phyloP scores from a whole-genome alignment of 2,888 invertebrate genomes.

The Polymixis flavicincta region DNA sequence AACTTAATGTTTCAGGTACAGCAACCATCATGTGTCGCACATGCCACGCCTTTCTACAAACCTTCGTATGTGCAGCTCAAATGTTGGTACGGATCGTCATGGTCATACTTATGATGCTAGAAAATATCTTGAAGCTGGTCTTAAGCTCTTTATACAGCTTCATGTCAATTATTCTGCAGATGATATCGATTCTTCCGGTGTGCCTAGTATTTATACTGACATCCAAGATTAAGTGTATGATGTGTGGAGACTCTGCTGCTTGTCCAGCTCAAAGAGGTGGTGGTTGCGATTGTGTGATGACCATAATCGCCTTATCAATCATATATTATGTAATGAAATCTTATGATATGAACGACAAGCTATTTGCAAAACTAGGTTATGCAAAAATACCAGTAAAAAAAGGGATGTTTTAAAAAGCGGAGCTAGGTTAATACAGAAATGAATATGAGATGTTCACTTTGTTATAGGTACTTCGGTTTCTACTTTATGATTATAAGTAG shows the following conservation, averaged over 20 bases:
- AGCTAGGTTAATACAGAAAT: neutral
- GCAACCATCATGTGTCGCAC: constrained; percentile 84
- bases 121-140: constrained; percentile 81
- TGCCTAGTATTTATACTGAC: constrained; percentile 82
- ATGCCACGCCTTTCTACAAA: constrained; percentile 75
- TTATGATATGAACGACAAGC: constrained; percentile 77
- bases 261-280: constrained; percentile 75
- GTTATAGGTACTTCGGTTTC: neutral
- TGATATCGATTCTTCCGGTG: constrained; percentile 83
- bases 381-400: neutral
- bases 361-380: constrained; percentile 28
- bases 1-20: constrained; percentile 68
- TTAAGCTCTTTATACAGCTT: constrained; percentile 83
- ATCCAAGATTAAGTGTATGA: constrained; percentile 79
- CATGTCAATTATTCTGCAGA: constrained; percentile 81
- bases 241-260: constrained; percentile 78
- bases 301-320: constrained; percentile 73
- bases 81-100: constrained; percentile 83
- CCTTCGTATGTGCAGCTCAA: constrained; percentile 79
- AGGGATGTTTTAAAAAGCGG: neutral
- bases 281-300: constrained; percentile 80
- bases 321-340: constrained; percentile 78
- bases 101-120: constrained; percentile 82
- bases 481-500: neutral
- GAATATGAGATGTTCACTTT: neutral